Percentiles rank a stretch among this genome's conserved stretches.
Evolutionary conservation across 2,113 vertebrate species (phyloP).

Genomic region (Suricata suricatta): DNA sequence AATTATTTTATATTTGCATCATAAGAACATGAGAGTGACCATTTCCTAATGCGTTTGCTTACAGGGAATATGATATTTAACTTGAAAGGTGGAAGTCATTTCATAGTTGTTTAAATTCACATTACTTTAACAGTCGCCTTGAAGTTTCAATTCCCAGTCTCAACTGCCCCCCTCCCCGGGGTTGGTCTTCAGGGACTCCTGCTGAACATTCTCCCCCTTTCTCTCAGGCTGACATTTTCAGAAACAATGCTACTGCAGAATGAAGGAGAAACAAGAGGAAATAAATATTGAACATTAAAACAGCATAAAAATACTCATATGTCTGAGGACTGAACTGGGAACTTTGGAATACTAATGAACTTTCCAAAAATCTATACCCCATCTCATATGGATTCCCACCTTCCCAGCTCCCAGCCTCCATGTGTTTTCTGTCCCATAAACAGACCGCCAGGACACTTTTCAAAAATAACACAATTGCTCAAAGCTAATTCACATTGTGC

Average conservation of each 20-base stretch:
- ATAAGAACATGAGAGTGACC: conserved; percentile 4
- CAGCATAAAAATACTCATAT: neutral
- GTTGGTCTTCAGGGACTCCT: neutral
- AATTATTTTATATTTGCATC: conserved; percentile 53
- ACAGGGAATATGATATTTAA: conserved; percentile 49
- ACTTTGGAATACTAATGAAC: neutral
- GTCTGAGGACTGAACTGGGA: neutral
- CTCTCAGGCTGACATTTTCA: neutral
- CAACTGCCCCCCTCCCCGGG: too few species aligned
- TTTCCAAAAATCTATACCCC: neutral
- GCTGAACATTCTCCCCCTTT: neutral
- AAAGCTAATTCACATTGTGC: neutral
- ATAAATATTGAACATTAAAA: conserved; percentile 43
- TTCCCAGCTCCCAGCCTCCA: neutral
- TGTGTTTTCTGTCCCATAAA: neutral
- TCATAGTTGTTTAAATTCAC: conserved; percentile 50
- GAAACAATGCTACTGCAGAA: neutral
- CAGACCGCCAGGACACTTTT: neutral
- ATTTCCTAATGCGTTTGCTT: conserved; percentile 25
- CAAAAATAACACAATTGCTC: neutral
- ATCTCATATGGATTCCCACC: neutral
- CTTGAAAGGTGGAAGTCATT: conserved; percentile 53
- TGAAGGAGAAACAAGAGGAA: neutral
- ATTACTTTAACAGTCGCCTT: neutral
- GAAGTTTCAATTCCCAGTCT: neutral